A percentile compares a stretch with the other conserved stretches of the same genome.
phyloP scores from a whole-genome alignment of 1,140 invertebrate species.

The Eumeta japonica region DNA sequence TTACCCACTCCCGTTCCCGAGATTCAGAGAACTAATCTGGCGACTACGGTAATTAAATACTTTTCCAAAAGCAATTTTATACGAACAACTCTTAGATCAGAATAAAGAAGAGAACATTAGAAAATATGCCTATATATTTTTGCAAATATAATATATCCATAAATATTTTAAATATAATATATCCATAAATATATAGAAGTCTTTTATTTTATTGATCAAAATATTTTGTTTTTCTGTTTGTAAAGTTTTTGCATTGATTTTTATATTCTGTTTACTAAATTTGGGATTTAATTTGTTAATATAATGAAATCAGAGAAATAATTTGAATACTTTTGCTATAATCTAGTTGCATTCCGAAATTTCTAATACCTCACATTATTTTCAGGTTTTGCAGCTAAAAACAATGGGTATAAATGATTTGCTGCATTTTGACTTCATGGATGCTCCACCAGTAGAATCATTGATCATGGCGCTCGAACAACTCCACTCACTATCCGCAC shows the following conservation, averaged over 20 bases:
- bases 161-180: not conserved
- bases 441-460: slow-evolving; percentile 95
- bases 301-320: too few species aligned
- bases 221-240: too few species aligned
- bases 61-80: slow-evolving; percentile 32
- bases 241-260: too few species aligned
- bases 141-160: not conserved
- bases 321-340: too few species aligned
- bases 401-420: slow-evolving; percentile 99
- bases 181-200: too few species aligned
- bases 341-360: too few species aligned
- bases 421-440: slow-evolving; percentile 99
- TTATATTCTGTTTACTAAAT: too few species aligned
- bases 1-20: slow-evolving; percentile 97
- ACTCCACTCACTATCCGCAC: slow-evolving; percentile 92
- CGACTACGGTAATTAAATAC: slow-evolving; percentile 70
- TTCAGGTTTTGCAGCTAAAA: slow-evolving; percentile 82
- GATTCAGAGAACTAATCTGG: slow-evolving; percentile 97
- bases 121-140: not conserved
- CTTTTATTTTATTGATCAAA: too few species aligned
- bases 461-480: slow-evolving; percentile 97
- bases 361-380: too few species aligned
- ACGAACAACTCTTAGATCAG: not conserved
- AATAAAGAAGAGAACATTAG: not conserved
- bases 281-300: too few species aligned